phyloP scores from a whole-genome alignment of 2,113 vertebrate species.

The Empidonax alnorum region DNA sequence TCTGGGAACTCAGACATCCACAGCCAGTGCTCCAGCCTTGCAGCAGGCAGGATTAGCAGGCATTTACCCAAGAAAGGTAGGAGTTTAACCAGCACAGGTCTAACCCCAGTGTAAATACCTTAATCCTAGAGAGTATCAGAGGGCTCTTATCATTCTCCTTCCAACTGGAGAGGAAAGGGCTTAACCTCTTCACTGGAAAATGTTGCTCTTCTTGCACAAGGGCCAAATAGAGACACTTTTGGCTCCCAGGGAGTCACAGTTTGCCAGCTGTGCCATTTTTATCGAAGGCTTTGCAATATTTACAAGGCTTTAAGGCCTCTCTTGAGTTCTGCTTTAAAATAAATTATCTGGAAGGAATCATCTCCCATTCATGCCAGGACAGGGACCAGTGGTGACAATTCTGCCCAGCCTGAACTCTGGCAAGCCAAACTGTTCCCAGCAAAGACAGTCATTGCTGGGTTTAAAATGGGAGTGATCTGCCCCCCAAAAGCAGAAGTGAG shows the following conservation, averaged over 20 bases:
- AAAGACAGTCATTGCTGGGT: background rate
- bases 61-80: background rate
- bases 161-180: background rate
- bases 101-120: background rate
- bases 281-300: background rate
- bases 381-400: background rate
- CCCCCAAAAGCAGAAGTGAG: background rate
- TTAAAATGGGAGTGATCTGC: background rate
- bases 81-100: background rate
- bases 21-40: background rate
- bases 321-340: background rate
- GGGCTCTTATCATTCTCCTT: background rate
- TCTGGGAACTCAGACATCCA: background rate
- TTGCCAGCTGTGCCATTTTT: slow-evolving; percentile 5
- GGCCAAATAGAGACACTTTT: background rate
- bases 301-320: background rate
- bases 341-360: background rate
- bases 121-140: background rate
- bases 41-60: background rate
- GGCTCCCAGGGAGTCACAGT: background rate
- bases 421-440: background rate
- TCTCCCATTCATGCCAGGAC: background rate
- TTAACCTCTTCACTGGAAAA: background rate
- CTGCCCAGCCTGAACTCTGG: background rate
- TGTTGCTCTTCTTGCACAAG: background rate